A percentile compares a stretch with the other conserved stretches of the same genome.
phyloP scores from a whole-genome alignment of 2,113 vertebrate species.

The Ammodytes dubius region DNA sequence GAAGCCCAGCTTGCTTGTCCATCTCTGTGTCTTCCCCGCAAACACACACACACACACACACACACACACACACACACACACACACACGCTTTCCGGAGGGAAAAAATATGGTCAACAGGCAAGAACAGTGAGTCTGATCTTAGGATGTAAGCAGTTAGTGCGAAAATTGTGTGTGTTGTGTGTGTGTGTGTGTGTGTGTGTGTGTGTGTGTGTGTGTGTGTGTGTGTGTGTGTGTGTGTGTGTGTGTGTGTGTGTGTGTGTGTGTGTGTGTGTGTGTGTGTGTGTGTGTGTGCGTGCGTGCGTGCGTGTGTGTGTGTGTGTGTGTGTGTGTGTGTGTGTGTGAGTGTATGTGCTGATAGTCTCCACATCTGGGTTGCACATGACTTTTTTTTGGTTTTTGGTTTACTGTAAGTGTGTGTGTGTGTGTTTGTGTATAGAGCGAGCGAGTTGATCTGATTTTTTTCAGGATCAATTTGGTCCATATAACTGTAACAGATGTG shows the following conservation, averaged over 20 bases:
- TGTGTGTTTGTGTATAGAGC: conserved; percentile 26
- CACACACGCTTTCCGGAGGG: conserved; percentile 31
- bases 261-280: conserved; percentile 7
- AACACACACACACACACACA: conserved; percentile 7
- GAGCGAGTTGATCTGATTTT: conserved; percentile 29
- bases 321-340: conserved; percentile 2
- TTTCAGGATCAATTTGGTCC: conserved; percentile 7
- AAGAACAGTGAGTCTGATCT: conserved; percentile 29
- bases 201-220: conserved; percentile 12
- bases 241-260: conserved; percentile 12
- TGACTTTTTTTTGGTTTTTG: conserved; percentile 18
- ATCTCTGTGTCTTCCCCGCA: conserved; percentile 26
- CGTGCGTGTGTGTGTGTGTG: conserved; percentile 9
- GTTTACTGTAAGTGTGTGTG: conserved; percentile 49
- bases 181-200: conserved; percentile 3
- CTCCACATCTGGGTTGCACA: conserved; percentile 65
- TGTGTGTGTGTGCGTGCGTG: conserved; percentile 18
- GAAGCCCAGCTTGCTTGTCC: conserved; percentile 59
- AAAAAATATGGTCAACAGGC: conserved; percentile 36
- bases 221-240: not conserved
- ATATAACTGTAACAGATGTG: conserved; percentile 2
- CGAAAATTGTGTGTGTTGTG: conserved; percentile 44
- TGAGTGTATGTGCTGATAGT: conserved; percentile 27
- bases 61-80: conserved; percentile 42
- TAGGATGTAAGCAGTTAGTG: conserved; percentile 66